Evolutionary conservation across 2,797 vertebrate genomes (phyloP), one percentile per base, ranked within the genome.

Genomic region (Malacoctenus gilli): DNA sequence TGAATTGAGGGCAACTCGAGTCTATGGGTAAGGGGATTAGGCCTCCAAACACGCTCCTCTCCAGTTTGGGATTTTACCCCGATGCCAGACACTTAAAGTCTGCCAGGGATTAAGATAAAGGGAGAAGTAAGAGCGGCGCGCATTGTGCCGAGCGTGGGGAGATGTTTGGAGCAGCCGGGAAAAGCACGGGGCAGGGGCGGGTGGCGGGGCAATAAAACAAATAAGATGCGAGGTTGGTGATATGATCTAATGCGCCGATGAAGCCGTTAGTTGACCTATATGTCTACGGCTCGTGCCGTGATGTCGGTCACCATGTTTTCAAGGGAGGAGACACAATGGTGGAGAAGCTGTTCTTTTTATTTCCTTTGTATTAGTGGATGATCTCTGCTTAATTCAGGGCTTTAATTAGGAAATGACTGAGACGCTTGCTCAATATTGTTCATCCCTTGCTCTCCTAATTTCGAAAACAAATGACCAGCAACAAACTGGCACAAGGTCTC

Each of bases 1-100:
- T 91, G 89, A 90, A 91, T 91, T 87, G 79, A 86, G 87, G 87
- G 80, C 89, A 87, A 64, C 72, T 83, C 64, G 75, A 86, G 80
- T 89, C 85, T 80, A 81, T 74, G 85, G 83, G 84, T 88, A 85
- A 85, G 83, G 82, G 86, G 88, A 91, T 92, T 92, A 90, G 69
- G 82, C 78, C 80, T 80, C 75, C 84, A 80, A 88, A 87, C 84
- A 87, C 69, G 75, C 84, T 90, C 65, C 89, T 89, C 87, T 87
- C 69, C 87, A 87, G 90, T 90, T 91, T 88, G 69, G 88, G 89
- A 90, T 90, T 91, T 89, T 87, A 61, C 72, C 75, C 77, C 39
- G 1, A 87, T 84, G 84, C 84, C 90, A 91, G 89, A 92, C 88
- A 91, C 89, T 91, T 91, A 89, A 92, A 92, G 88, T 92, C 89